A percentile compares a stretch with the other conserved stretches of the same genome.
phyloP scores from a whole-genome alignment of 2,797 vertebrate species.

The Coluber constrictor region DNA sequence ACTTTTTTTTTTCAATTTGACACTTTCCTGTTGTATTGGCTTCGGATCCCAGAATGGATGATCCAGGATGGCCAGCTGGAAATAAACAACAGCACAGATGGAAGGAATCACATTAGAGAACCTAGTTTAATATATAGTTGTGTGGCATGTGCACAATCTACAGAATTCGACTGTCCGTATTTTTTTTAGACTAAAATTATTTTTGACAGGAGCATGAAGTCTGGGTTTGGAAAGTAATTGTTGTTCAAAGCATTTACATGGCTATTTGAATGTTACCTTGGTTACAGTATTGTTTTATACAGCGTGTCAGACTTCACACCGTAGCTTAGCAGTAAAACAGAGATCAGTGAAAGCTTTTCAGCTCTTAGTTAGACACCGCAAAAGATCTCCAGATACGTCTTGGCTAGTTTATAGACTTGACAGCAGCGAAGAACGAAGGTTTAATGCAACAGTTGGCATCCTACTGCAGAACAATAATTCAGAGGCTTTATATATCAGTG shows the following conservation, averaged over 20 bases:
- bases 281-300: slow-evolving; percentile 53
- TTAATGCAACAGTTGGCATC: background rate
- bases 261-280: slow-evolving; percentile 45
- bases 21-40: background rate
- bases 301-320: background rate
- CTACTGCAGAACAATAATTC: background rate
- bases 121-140: background rate
- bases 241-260: slow-evolving; percentile 59
- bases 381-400: background rate
- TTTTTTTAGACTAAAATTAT: slow-evolving; percentile 36
- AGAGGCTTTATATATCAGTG: background rate
- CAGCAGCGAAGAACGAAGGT: background rate
- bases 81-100: background rate
- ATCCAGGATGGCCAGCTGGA: background rate
- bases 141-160: slow-evolving; percentile 43
- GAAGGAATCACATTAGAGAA: background rate
- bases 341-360: background rate
- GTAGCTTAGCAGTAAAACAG: background rate
- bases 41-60: background rate
- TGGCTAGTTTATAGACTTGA: background rate
- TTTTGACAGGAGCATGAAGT: slow-evolving; percentile 52
- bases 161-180: slow-evolving; percentile 30
- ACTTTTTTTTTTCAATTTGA: background rate
- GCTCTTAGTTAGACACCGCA: background rate
- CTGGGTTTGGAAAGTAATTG: background rate